phyloP scores from a whole-genome alignment of 2,888 invertebrate genomes.

The Drosophila prolongata region DNA sequence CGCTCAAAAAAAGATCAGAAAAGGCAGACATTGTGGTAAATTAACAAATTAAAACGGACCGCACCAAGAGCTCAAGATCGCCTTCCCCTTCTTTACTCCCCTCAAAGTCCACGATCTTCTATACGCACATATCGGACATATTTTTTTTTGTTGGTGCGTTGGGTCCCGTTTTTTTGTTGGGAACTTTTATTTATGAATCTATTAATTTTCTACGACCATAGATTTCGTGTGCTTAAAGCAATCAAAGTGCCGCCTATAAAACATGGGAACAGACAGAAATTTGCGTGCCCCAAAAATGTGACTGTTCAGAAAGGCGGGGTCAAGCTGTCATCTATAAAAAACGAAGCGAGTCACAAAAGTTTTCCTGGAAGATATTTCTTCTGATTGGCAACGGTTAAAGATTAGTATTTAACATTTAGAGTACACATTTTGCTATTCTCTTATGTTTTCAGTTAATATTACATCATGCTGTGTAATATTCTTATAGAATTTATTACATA shows the following conservation, averaged over 20 bases:
- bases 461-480: not conserved
- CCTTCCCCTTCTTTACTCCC: conserved; percentile 11
- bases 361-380: conserved; percentile 21
- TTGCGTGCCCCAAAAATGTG: conserved; percentile 45
- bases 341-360: conserved; percentile 19
- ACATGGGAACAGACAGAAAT: conserved; percentile 11
- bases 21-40: conserved; percentile 68
- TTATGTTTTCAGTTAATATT: no score
- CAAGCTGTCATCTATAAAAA: conserved; percentile 9
- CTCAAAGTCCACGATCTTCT: conserved; percentile 16
- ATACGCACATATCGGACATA: conserved; percentile 59
- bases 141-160: conserved; percentile 47
- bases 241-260: conserved; percentile 55
- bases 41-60: conserved; percentile 70
- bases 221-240: conserved; percentile 61
- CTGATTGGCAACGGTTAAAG: not conserved
- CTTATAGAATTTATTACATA: not conserved
- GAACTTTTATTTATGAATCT: conserved; percentile 65
- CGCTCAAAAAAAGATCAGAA: conserved; percentile 3
- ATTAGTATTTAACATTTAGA: not conserved
- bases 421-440: no score
- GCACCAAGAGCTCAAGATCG: conserved; percentile 32
- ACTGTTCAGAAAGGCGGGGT: conserved; percentile 10
- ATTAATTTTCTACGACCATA: conserved; percentile 73
- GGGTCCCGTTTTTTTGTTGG: conserved; percentile 57